Base-by-base conservation (phyloP, 2,797 vertebrate genomes). In the Coregonus sp. region DNA sequence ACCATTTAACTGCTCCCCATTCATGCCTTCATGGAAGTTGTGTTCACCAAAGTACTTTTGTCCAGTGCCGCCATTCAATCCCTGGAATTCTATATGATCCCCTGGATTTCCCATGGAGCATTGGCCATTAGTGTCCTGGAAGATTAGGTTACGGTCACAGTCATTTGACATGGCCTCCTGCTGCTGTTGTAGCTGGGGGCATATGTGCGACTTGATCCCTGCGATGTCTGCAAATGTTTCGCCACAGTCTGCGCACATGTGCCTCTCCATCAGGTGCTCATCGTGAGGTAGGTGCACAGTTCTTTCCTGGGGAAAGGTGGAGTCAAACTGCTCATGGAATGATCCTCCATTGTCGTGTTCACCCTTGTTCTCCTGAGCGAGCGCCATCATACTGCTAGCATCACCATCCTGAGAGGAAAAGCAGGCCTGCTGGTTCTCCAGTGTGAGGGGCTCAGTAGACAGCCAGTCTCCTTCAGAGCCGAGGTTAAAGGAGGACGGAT, bases 241-340 rank as follows among this genome's bases (percentile, higher is more conserved):
- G 4, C 93, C 93, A 54, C 94, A 95, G 86, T 95, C 95, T 7
- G 94, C 93, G 83, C 95, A 95, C 95, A 95, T 95, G 89, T 95
- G 95, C 87, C 92, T 92, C 84, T 94, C 92, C 89, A 88, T 90
- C 78, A 86, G 84, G 61, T 84, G 86, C 77, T 93, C 89, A 66
- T 85, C 80, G 78, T 93, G 92, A 91, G 92, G 92, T 92, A 93
- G 90, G 80, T 92, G 88, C 73, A 87, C 69, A 3, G 83, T 81
- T 78, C 87, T 69, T 16, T 91, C 88, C 74, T 89, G 88, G 80
- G 90, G 73, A 50, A 88, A 91, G 76, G 90, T 88, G 90, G 82
- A 84, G 82, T 88, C 81, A 78, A 91, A 92, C 61, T 88, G 88
- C 59, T 89, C 86, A 4, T 89, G 86, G 78, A 88, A 92, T 65